Conservation (phyloP, 2,888 invertebrate species). For the Nymphalis c-album region DNA sequence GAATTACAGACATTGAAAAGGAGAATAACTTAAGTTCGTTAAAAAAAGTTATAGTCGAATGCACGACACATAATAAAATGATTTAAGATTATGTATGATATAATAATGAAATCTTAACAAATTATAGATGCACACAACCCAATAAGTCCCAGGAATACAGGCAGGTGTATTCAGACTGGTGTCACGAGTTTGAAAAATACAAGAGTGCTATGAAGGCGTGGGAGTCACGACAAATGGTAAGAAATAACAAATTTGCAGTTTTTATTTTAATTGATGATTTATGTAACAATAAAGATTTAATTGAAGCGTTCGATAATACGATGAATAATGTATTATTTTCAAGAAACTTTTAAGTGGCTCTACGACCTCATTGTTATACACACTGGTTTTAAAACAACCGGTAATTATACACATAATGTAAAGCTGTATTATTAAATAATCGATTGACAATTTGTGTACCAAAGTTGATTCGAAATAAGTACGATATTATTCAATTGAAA, state of each 20-base stretch:
- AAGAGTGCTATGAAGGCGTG: constrained; percentile 84
- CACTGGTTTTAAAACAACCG: background rate
- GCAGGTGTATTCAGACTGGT: constrained; percentile 87
- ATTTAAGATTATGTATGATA: background rate
- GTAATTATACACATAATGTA: background rate
- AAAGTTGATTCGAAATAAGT: background rate
- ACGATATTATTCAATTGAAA: too few species aligned
- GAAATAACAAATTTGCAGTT: constrained; percentile 36
- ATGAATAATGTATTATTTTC: background rate
- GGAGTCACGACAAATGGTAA: constrained; percentile 83
- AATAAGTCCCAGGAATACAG: constrained; percentile 82
- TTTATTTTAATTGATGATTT: background rate
- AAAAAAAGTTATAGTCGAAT: too few species aligned
- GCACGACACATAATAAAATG: too few species aligned
- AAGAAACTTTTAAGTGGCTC: background rate
- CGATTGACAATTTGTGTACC: background rate
- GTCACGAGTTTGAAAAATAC: constrained; percentile 86
- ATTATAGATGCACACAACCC: constrained; percentile 78
- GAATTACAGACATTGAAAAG: too few species aligned
- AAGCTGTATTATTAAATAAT: background rate
- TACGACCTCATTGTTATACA: background rate
- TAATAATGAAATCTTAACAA: background rate
- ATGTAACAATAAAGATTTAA: background rate
- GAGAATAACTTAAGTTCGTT: too few species aligned
- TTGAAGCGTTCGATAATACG: background rate